Evolutionary conservation across 2,113 vertebrate species (phyloP).

Genomic region (Podarcis muralis): DNA sequence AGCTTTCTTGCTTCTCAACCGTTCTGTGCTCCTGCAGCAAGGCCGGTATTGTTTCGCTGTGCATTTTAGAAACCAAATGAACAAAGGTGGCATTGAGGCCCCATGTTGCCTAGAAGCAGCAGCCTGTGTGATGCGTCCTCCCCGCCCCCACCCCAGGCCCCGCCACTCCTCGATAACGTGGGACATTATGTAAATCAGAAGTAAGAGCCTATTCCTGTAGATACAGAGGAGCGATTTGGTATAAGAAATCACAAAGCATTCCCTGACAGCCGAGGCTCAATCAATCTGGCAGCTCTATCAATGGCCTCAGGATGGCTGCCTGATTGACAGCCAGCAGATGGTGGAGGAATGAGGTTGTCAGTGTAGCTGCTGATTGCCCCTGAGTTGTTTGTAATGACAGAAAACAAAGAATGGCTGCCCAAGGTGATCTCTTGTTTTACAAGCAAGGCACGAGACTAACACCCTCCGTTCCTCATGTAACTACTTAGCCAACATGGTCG

Average conservation of each 20-base stretch:
- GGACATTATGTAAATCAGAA: conserved; percentile 28
- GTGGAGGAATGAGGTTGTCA: conserved; percentile 81
- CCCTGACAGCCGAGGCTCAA: conserved; percentile 79
- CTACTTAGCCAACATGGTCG: conserved; percentile 29
- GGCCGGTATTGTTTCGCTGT: background rate
- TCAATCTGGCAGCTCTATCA: conserved; percentile 77
- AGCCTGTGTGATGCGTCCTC: background rate
- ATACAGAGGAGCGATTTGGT: conserved; percentile 11
- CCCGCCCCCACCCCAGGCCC: background rate
- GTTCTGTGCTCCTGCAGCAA: background rate
- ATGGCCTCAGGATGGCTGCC: conserved; percentile 80
- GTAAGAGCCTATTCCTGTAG: conserved; percentile 43
- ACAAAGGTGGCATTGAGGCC: background rate
- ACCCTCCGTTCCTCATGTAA: conserved; percentile 10
- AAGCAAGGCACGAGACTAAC: conserved; percentile 46
- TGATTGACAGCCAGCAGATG: conserved; percentile 88
- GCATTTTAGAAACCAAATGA: background rate
- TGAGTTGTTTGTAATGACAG: conserved; percentile 70
- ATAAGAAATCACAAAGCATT: conserved; percentile 33
- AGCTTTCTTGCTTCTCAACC: background rate
- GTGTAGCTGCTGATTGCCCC: conserved; percentile 71
- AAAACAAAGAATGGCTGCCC: conserved; percentile 69
- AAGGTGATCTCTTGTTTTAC: conserved; percentile 80
- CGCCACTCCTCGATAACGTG: conserved; percentile 2
- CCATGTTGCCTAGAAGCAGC: background rate